Percentiles rank a stretch among this genome's conserved stretches.
These are phyloP conservation scores for Yponomeuta malinellus DNA, from an alignment of 2,888 invertebrate genomes.

Conservation along the genomic window DNA sequence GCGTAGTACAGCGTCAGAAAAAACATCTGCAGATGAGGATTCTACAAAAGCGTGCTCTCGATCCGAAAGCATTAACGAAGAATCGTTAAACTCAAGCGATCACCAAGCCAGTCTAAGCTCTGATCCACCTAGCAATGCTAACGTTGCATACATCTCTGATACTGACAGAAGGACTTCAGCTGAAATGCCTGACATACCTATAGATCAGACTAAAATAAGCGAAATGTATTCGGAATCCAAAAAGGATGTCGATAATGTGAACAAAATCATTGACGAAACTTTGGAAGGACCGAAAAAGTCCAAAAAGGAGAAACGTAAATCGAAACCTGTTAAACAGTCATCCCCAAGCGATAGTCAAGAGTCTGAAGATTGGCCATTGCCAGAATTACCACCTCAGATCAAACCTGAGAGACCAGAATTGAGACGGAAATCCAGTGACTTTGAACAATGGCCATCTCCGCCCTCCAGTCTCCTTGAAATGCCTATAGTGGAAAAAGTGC, in stretches of 20 bases:
- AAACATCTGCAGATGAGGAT: slow-evolving; percentile 90
- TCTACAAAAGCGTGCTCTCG: slow-evolving; percentile 90
- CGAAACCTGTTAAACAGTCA: slow-evolving; percentile 44
- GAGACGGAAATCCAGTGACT: slow-evolving; percentile 77
- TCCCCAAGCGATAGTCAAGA: slow-evolving; percentile 80
- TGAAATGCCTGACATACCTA: slow-evolving; percentile 89
- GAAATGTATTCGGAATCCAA: slow-evolving; percentile 74
- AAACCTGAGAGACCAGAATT: slow-evolving; percentile 38
- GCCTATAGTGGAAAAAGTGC: slow-evolving; percentile 84
- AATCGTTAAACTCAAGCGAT: slow-evolving; percentile 88
- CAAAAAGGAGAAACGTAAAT: slow-evolving; percentile 35
- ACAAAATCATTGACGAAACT: slow-evolving; percentile 38
- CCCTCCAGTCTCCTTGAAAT: slow-evolving; percentile 83
- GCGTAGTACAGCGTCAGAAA: slow-evolving; percentile 91
- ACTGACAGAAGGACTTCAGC: slow-evolving; percentile 87
- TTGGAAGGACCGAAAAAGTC: slow-evolving; percentile 25
- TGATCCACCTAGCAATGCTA: slow-evolving; percentile 86
- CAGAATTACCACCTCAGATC: slow-evolving; percentile 80
- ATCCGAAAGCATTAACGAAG: slow-evolving; percentile 89
- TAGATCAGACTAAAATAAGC: slow-evolving; percentile 80
- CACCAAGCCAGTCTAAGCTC: slow-evolving; percentile 91
- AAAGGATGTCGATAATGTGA: slow-evolving; percentile 59
- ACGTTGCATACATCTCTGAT: slow-evolving; percentile 85
- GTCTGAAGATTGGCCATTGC: slow-evolving; percentile 85
- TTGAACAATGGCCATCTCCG: slow-evolving; percentile 89